Percentiles rank a stretch among this genome's conserved stretches.
These are phyloP conservation scores for Caenorhabditis remanei DNA, from an alignment of 1,140 invertebrate species.

Conservation along the genomic window DNA sequence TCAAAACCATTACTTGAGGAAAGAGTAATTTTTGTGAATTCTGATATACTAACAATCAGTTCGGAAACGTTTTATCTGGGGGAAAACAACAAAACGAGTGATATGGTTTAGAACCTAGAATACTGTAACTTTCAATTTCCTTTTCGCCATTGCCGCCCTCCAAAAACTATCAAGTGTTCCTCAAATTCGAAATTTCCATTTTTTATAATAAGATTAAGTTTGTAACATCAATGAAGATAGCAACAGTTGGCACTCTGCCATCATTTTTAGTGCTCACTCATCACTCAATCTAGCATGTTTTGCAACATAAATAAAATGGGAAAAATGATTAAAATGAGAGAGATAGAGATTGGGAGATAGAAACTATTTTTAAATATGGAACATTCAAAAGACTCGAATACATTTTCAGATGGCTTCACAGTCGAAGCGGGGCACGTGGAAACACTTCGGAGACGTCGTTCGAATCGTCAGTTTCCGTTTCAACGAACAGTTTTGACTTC, in stretches of 20 bases:
- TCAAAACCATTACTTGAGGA: neutral
- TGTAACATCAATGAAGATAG: neutral
- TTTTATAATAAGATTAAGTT: no score
- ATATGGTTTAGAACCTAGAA: no score
- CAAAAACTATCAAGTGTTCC: no score
- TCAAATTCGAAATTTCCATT: no score
- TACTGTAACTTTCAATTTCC: no score
- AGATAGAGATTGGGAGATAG: no score
- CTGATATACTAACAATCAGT: no score
- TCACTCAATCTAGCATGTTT: neutral
- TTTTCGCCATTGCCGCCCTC: no score
- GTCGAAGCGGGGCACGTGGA: constrained; percentile 1
- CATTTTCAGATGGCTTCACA: constrained; percentile 40
- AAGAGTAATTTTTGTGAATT: neutral
- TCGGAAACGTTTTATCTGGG: no score
- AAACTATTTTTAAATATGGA: no score
- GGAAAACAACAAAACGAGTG: no score
- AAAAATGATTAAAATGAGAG: neutral
- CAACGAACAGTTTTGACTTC: constrained; percentile 48
- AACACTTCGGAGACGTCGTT: constrained; percentile 42
- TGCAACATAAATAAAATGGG: neutral
- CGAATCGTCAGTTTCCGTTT: constrained; percentile 36
- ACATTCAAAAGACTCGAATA: neutral
- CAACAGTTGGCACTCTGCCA: neutral
- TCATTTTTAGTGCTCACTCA: neutral